Conservation (phyloP, 2,113 vertebrate species). For the Axis porcinus region DNA sequence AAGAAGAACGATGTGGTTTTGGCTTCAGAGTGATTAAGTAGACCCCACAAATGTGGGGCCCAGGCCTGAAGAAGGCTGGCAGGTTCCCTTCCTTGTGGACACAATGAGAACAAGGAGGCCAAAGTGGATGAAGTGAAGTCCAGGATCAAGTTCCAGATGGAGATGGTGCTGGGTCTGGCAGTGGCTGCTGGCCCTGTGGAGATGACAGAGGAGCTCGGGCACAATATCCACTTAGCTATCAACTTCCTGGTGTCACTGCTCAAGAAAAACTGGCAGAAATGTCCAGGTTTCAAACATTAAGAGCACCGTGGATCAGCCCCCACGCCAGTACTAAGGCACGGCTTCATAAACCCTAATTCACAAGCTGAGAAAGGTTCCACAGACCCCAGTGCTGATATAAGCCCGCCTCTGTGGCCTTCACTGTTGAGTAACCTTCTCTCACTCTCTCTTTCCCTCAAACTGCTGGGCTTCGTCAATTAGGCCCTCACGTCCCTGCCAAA, state of each 20-base stretch:
- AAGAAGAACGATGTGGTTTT: constrained; percentile 99
- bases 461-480: rapidly evolving
- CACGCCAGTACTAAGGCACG: constrained; percentile 81
- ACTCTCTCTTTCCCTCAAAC: background rate
- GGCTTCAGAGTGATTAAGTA: constrained; percentile 95
- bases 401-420: background rate
- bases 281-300: constrained; percentile 94
- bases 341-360: constrained; percentile 17
- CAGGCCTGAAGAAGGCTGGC: constrained; percentile 95
- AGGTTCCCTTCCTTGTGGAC: constrained; percentile 97
- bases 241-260: constrained; percentile 95
- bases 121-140: constrained; percentile 98
- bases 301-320: constrained; percentile 98
- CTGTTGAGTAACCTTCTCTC: background rate
- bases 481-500: background rate
- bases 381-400: too few species aligned
- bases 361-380: background rate
- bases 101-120: constrained; percentile 95
- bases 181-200: constrained; percentile 95
- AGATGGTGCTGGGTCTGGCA: constrained; percentile 98
- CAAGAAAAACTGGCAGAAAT: constrained; percentile 99
- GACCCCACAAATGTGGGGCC: constrained; percentile 84
- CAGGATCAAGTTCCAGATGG: constrained; percentile 99
- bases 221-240: constrained; percentile 96
- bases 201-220: constrained; percentile 96